A percentile compares a stretch with the other conserved stretches of the same genome.
Evolutionary conservation across 2,797 vertebrate genomes (phyloP).

Genomic region (Iguana delicatissima): DNA sequence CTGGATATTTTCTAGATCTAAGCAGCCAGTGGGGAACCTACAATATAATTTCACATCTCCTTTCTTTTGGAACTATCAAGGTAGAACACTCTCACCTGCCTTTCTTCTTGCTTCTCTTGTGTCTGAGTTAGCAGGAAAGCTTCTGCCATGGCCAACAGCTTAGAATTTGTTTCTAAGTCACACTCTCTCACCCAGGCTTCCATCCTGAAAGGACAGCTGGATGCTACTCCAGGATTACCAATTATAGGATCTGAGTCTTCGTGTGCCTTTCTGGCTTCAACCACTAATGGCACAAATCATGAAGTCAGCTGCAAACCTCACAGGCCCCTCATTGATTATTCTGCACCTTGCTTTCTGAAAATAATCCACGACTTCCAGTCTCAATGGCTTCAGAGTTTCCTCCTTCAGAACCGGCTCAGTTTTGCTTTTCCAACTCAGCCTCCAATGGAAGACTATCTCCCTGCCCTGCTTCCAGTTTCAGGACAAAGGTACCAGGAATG

Average conservation of each 20-base stretch:
- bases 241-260: not conserved
- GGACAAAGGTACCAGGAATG: too few relatives aligned
- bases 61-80: too few relatives aligned
- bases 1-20: not conserved
- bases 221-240: too few relatives aligned
- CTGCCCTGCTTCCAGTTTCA: too few relatives aligned
- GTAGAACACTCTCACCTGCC: not conserved
- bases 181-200: not conserved
- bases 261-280: not conserved
- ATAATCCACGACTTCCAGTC: too few relatives aligned
- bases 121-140: not conserved
- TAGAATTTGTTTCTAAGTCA: not conserved
- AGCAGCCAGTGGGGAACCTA: not conserved
- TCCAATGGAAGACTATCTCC: too few relatives aligned
- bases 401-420: too few relatives aligned
- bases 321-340: too few relatives aligned
- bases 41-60: not conserved
- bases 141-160: not conserved
- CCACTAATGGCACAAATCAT: not conserved
- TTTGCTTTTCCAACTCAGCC: too few relatives aligned
- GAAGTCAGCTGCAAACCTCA: not conserved
- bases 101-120: not conserved
- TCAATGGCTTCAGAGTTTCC: too few relatives aligned
- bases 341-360: too few relatives aligned
- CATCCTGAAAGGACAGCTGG: too few relatives aligned